Percentiles rank a stretch among this genome's conserved stretches.
Conservation (phyloP, 2,888 invertebrate genomes). For the Urechis unicinctus region DNA sequence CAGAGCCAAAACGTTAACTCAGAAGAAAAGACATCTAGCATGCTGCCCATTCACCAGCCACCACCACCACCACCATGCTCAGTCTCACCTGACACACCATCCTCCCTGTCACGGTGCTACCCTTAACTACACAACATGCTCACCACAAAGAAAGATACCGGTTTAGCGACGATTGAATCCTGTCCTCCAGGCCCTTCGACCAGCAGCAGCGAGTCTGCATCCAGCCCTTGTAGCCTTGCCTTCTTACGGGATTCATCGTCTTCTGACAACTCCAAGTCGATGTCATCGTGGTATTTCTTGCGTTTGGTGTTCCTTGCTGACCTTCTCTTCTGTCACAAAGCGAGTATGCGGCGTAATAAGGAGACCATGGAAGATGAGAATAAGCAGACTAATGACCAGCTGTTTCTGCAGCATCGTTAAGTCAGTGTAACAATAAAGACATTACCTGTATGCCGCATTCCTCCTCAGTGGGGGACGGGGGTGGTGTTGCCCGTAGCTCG, state of each 20-base stretch:
- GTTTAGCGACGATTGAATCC: constrained; percentile 51
- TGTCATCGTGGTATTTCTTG: constrained; percentile 48
- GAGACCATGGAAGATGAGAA: neutral
- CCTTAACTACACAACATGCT: constrained; percentile 11
- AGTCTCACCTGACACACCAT: too few relatives aligned
- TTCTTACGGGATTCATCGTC: constrained; percentile 28
- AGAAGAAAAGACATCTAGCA: neutral
- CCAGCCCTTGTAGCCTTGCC: constrained; percentile 23
- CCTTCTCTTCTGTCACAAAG: constrained; percentile 51
- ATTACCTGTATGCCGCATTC: constrained; percentile 8
- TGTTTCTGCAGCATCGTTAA: neutral
- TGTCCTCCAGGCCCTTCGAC: constrained; percentile 7
- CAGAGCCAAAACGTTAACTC: neutral
- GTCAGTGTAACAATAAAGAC: neutral
- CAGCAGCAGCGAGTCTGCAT: constrained; percentile 18
- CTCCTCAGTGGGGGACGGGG: constrained; percentile 13
- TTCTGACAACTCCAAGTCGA: constrained; percentile 44
- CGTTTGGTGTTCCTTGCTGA: constrained; percentile 48
- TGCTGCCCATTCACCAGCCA: too few relatives aligned
- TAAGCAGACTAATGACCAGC: neutral
- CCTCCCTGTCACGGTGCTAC: too few relatives aligned
- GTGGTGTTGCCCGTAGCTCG: constrained; percentile 11
- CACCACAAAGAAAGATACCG: constrained; percentile 21
- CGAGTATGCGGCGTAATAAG: too few relatives aligned
- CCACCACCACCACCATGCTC: too few relatives aligned